Conservation (phyloP, 2,797 vertebrate species). For the Cyprinella venusta region DNA sequence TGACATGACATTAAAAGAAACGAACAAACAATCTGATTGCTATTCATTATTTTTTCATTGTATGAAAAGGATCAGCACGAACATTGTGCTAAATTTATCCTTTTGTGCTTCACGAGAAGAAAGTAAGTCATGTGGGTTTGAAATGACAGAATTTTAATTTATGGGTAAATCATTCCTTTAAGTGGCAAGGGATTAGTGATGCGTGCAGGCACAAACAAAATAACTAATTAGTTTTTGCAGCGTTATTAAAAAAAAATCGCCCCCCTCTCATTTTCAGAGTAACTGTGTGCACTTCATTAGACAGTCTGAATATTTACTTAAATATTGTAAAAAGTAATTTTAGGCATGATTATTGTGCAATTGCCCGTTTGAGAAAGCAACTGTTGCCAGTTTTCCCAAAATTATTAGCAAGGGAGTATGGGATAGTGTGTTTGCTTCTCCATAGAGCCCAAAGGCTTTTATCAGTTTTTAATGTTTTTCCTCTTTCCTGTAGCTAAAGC, state of each 20-base stretch:
- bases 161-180: neutral
- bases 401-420: conserved; percentile 49
- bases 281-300: neutral
- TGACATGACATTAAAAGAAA: neutral
- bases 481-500: conserved; percentile 58
- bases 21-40: neutral
- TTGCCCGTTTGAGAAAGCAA: conserved; percentile 23
- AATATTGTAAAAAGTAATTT: neutral
- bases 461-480: conserved; percentile 66
- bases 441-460: conserved; percentile 61
- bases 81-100: neutral
- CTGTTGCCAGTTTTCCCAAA: neutral
- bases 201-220: neutral
- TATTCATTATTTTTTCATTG: neutral
- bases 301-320: neutral
- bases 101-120: neutral
- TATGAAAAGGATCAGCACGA: neutral
- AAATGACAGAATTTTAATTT: neutral
- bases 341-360: conserved; percentile 15
- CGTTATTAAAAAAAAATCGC: neutral
- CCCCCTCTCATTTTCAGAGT: neutral
- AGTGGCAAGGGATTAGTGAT: neutral
- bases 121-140: neutral
- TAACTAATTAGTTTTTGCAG: neutral
- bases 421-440: conserved; percentile 47